Evolutionary conservation across 2,113 vertebrate genomes (phyloP).

Genomic region (Pseudorasbora parva): DNA sequence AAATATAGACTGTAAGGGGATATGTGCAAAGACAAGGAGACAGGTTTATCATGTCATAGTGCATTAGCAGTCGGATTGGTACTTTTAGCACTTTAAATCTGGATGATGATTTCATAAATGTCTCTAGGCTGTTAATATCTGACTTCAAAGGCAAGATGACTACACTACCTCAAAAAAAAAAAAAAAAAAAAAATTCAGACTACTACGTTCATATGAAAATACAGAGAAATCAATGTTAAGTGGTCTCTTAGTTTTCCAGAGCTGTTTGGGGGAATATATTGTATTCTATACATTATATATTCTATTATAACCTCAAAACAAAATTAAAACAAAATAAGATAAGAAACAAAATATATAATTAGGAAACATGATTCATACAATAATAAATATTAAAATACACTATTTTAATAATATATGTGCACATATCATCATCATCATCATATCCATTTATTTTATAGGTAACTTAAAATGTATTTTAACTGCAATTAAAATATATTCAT

Average conservation of each 20-base stretch:
- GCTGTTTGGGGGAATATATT: too few species aligned
- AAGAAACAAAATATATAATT: too few species aligned
- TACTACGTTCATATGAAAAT: too few species aligned
- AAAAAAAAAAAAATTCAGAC: too few species aligned
- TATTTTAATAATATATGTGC: too few species aligned
- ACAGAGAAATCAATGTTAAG: too few species aligned
- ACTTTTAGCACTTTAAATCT: conserved; percentile 41
- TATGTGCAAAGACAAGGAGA: conserved; percentile 36
- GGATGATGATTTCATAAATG: conserved; percentile 50
- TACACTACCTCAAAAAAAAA: too few species aligned
- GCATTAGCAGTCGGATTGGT: conserved; percentile 42
- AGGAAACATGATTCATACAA: background rate
- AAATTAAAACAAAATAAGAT: too few species aligned
- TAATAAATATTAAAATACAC: background rate
- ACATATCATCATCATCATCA: background rate
- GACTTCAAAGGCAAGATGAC: conserved; percentile 42
- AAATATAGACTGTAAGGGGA: background rate
- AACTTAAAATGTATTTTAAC: background rate
- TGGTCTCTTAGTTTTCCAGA: too few species aligned
- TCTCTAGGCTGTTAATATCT: conserved; percentile 27
- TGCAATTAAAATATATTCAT: background rate
- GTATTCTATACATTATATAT: too few species aligned
- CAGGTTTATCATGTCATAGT: conserved; percentile 10
- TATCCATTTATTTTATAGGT: too few species aligned
- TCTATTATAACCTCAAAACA: too few species aligned